Evolutionary conservation across 2,888 invertebrate species (phyloP).

Genomic region (Torymus texanus): DNA sequence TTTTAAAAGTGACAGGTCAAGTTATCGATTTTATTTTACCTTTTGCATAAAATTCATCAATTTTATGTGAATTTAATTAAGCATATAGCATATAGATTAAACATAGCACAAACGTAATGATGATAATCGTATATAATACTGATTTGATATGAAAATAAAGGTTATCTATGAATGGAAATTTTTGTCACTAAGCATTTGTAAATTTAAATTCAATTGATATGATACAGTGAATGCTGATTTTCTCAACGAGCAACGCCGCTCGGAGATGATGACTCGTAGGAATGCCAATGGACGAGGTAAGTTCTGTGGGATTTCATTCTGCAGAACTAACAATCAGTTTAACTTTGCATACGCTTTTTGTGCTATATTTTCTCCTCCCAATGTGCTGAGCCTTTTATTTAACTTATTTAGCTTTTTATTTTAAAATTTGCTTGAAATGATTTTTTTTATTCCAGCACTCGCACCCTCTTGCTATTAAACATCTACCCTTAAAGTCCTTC

Average conservation of each 20-base stretch:
- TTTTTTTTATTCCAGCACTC: conserved; percentile 45
- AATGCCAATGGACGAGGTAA: conserved; percentile 67
- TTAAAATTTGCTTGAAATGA: conserved; percentile 21
- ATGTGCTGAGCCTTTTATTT: conserved; percentile 33
- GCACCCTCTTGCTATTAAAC: conserved; percentile 50
- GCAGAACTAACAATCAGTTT: conserved; percentile 43
- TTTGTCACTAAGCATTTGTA: conserved; percentile 5
- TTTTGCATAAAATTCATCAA: too few species aligned
- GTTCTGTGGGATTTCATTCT: conserved; percentile 52
- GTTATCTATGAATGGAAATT: not conserved
- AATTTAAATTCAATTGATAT: conserved; percentile 60
- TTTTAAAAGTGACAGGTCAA: conserved; percentile 1
- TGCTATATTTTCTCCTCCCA: conserved; percentile 43
- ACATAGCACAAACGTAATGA: too few species aligned
- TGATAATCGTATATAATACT: too few species aligned
- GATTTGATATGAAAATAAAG: not conserved
- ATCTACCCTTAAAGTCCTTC: not conserved
- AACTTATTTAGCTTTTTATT: not conserved
- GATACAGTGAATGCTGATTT: conserved; percentile 67
- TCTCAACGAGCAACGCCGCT: conserved; percentile 71
- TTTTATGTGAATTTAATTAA: too few species aligned
- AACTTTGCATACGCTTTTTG: conserved; percentile 33
- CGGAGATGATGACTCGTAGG: conserved; percentile 64
- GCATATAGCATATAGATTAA: too few species aligned
- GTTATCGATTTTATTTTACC: too few species aligned